Evolutionary conservation across 2,797 vertebrate genomes (phyloP), one percentile per base, ranked within the genome.

Genomic region (Percopsis omiscomaycus): DNA sequence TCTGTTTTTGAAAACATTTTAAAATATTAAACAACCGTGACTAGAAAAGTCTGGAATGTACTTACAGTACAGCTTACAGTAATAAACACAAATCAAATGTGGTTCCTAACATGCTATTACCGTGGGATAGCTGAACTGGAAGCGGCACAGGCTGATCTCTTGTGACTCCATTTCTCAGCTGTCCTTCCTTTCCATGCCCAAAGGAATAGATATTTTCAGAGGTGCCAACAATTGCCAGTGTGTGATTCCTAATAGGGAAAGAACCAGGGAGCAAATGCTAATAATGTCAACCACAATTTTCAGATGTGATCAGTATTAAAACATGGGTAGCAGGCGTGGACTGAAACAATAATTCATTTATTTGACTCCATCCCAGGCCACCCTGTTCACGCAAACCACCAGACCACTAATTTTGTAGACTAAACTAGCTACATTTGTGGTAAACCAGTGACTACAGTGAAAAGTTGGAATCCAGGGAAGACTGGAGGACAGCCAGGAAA

Each of bases 131-230:
- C 45, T 71, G 53, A 37, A 92, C 66, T 49, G 90, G 91, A 69
- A 90, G 62, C 4, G 94, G 94, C 68, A 89, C 80, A 75, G 86
- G 64, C 16, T 79, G 89, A 61, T 86, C 57, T 0, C 51, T 30
- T 1, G 66, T 80, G 30, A 48, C 74, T 29, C 77, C 8, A 9
- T 78, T 84, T 83, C 88, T 88, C 74, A 87, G 80, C 56, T 88
- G 86, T 60, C 86, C 86, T 71, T 88, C 77, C 47, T 88, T 72
- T 74, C 66, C 86, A 70, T 69, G 83, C 45, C 94, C 94, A 84
- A 93, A 94, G 0, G 77, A 81, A 77, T 91, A 93, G 71, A 93
- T 72, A 54, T 75, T 84, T 56, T 88, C 86, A 77, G 88, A 78
- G 28, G 88, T 84, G 30, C 73, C 49, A 32, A 88, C 80, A 2